Evolutionary conservation across 2,797 vertebrate genomes (phyloP), one percentile per base, ranked within the genome.

Genomic region (Peromyscus aztecus): DNA sequence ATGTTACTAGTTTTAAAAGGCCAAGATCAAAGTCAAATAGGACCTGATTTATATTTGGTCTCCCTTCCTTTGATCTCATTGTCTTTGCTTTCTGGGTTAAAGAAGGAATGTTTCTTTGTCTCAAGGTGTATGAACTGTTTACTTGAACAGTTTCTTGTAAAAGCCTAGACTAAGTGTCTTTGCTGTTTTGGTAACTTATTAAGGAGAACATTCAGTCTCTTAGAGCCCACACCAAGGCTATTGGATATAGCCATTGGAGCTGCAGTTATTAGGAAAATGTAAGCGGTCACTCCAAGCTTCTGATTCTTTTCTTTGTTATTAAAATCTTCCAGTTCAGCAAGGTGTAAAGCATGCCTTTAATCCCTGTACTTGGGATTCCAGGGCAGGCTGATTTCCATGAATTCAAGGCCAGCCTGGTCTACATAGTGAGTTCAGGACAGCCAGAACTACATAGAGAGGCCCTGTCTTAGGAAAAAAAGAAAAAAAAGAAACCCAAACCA

Each of bases 51-150:
- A 67, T 40, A 27, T 80, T 93, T 92, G 76, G 77, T 69, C 6
- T 61, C 31, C 12, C 46, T 97, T 88, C 92, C 29, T 83, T 93
- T 61, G 23, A 52, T 76, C 63, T 82, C 29, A 69, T 46, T 91
- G 89, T 77, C 65, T 34, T 83, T 93, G 34, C 4, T 89, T 57
- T 82, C 73, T 69, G 46, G 80, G 4, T n/a, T 94, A 55, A 94
- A 87, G 69, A 89, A 82, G 46, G 97, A 95, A 67, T 57, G n/a
- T 83, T 40, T 57, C 21, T 81, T 37, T 67, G 83, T 83, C 9
- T 91, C 4, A 78, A 49, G 67, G 34, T 86, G 5, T 73, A 34
- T 98, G 77, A 97, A 91, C 85, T 55, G 4, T 82, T 96, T 95
- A 78, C 52, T 14, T 14, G 57, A 92, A 81, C 76, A 88, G n/a